Conservation (phyloP, 1,140 invertebrate species). For the Helicoverpa zea region DNA sequence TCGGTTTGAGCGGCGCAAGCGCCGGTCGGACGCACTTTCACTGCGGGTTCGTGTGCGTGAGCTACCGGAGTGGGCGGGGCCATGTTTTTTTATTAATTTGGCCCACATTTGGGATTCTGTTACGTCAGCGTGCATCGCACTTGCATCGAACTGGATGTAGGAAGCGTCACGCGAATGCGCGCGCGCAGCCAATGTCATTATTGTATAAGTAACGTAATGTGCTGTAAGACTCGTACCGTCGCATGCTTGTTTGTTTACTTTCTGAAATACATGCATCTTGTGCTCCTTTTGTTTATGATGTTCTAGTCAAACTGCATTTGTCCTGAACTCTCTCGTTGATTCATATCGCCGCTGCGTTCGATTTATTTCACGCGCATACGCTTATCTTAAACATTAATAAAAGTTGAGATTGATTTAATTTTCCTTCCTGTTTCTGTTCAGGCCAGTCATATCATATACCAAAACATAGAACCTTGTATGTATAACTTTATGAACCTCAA, state of each 20-base stretch:
- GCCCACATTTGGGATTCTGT: conserved; percentile 75
- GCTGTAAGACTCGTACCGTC: conserved; percentile 45
- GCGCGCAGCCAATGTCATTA: conserved; percentile 42
- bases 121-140: conserved; percentile 69
- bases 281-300: conserved; percentile 8
- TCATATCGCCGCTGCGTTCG: neutral
- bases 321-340: conserved; percentile 1
- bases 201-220: conserved; percentile 63
- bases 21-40: conserved; percentile 73
- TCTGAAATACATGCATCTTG: conserved; percentile 12
- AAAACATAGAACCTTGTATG: too few species aligned
- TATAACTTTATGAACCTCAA: too few species aligned
- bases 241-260: conserved; percentile 46
- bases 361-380: neutral
- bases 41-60: conserved; percentile 67
- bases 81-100: conserved; percentile 76
- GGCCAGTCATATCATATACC: too few species aligned
- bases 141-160: conserved; percentile 62
- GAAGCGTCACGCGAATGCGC: conserved; percentile 55
- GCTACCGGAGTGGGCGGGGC: conserved; percentile 42
- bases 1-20: conserved; percentile 51
- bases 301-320: conserved; percentile 10
- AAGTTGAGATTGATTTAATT: neutral
- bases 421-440: neutral
- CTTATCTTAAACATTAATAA: neutral